Evolutionary conservation across 2,888 invertebrate species (phyloP), one percentile per base, ranked within the genome.

Genomic region (Melipona bicolor): DNA sequence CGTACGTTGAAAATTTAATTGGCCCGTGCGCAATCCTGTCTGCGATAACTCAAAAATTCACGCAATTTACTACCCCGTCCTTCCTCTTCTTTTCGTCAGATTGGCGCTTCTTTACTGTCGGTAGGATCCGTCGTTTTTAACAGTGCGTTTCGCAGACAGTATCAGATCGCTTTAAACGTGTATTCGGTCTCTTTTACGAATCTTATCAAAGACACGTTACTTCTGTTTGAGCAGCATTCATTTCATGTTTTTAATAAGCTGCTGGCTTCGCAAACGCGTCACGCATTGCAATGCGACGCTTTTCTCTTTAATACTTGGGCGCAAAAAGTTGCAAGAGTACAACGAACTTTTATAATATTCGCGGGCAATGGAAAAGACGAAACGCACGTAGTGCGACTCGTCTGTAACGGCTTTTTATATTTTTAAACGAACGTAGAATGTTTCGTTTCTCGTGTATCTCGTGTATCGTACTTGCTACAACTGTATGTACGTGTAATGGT

Each of bases 1-100:
- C 71, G 68, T 43, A 24, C 43, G 69, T 6, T 56, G 68, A 76
- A 85, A 84, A 81, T 85, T 85, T 84, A 84, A 85, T 85, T 85
- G 84, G 68, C 49, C n/a, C 36, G 49, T 64, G 49, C 24, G 50
- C 72, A 36, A 84, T 76, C 69, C 61, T 27, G 59, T 49, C 67
- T 49, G 52, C 72, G 75, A 56, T 69, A 56, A 61, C 72, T 67
- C 71, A 61, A 78, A 81, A 81, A 75, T 76, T 72, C 64, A 36
- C 65, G 75, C 78, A 68, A 73, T 83, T 61, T 27, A 32, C 32
- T 27, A n/a, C 27, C 15, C 69, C 67, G 70, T 78, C 70, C 79
- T 74, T 73, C 56, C 64, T 36, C 67, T 27, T 24, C 61, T 27
- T 11, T 32, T 11, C 43, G 73, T 73, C 73, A 70, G 69, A 36